phyloP scores from a whole-genome alignment of 2,113 vertebrate species.

The Heterotilapia buettikoferi region DNA sequence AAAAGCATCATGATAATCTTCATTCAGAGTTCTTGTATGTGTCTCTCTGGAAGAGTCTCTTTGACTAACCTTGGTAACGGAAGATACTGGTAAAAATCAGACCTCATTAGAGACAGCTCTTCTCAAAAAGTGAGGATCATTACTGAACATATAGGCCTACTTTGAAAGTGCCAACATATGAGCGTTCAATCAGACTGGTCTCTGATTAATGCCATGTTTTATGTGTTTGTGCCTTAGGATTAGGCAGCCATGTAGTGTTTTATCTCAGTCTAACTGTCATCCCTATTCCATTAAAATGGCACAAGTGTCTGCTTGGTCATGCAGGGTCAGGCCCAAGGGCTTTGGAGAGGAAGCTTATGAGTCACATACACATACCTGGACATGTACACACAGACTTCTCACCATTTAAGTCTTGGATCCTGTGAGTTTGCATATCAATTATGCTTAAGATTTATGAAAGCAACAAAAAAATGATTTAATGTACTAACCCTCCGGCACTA shows the following conservation, averaged over 20 bases:
- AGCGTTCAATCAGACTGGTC: too few relatives aligned
- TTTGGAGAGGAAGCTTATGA: neutral
- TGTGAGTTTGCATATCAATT: neutral
- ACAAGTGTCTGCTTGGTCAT: neutral
- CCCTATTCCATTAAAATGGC: neutral
- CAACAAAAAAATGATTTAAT: neutral
- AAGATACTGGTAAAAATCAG: too few relatives aligned
- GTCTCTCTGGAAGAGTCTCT: too few relatives aligned
- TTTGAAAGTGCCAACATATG: too few relatives aligned
- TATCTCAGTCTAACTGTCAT: neutral
- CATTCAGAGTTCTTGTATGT: too few relatives aligned
- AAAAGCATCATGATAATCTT: too few relatives aligned
- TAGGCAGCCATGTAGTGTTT: neutral
- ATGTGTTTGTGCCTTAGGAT: accelerated
- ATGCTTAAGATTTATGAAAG: neutral
- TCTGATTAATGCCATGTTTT: too few relatives aligned
- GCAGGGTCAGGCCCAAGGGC: neutral
- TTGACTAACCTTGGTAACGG: too few relatives aligned
- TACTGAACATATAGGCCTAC: too few relatives aligned
- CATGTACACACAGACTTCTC: neutral
- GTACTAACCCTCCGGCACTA: neutral
- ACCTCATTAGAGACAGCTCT: too few relatives aligned
- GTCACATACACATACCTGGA: neutral
- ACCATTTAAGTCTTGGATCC: neutral
- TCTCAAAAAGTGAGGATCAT: too few relatives aligned